Evolutionary conservation across 2,888 invertebrate genomes (phyloP), one percentile per base, ranked within the genome.

Genomic region (Bellardia pandia): DNA sequence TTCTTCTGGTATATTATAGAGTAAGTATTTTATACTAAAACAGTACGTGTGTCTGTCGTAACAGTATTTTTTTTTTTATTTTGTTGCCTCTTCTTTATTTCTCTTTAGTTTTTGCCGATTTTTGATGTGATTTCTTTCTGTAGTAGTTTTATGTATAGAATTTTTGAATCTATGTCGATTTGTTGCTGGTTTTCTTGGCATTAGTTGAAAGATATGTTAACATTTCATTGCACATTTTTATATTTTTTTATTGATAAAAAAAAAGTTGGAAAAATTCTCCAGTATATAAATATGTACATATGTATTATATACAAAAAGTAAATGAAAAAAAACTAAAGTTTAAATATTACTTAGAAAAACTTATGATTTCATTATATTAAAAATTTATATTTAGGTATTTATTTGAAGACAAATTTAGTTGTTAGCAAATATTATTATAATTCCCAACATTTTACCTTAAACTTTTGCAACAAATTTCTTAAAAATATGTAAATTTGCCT

Each of bases 181-280:
- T 69, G 37, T 85, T 82, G 48, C 60, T 69, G 78, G 68, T 56
- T 58, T 60, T 58, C 58, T 84, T 87, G 77, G 81, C 74, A 78
- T 68, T 69, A 69, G 74, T 69, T 81, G 74, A 81, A 84, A 85
- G 81, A 81, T 76, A 84, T 84, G 77, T 87, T 84, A 81, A 78
- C 80, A 87, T 69, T 78, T 81, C 77, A 62, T 51, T 87, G 81
- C 72, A 81, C 80, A 85, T 58, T 68, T 66, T 84, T 56, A 16
- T 56, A 16, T 30, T 42, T 69, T 23, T 48, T 2, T 23, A 13
- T 68, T 11, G 3, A 16, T 37, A 30, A 62, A 62, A 8, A 62
- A 40, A 58, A 11, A 37, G 11, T 60, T 40, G 11, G 1, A 23
- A 8, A 51, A 51, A n/a, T 51, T 14, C 6, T n/a, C 4, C n/a